phyloP scores from a whole-genome alignment of 2,888 invertebrate genomes.

The Caenorhabditis sulstoni region DNA sequence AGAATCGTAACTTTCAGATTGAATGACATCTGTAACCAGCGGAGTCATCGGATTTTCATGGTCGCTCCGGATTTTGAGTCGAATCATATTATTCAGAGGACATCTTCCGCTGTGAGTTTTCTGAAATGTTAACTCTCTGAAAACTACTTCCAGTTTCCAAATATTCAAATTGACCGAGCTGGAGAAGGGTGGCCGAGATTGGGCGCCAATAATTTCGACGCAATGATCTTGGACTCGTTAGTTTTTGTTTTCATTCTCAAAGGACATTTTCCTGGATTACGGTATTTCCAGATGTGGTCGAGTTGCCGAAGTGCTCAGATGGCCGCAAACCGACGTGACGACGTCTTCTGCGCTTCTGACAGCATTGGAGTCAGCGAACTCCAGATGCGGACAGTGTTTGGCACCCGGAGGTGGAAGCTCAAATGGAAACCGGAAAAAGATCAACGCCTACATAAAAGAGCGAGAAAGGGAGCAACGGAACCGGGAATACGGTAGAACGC shows the following conservation, averaged over 20 bases:
- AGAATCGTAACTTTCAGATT: constrained; percentile 28
- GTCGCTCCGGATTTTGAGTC: constrained; percentile 59
- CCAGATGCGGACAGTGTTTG: constrained; percentile 3
- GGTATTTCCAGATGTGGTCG: constrained; percentile 35
- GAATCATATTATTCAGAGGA: constrained; percentile 53
- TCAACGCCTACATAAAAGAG: constrained; percentile 45
- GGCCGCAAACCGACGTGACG: constrained; percentile 34
- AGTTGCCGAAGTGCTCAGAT: constrained; percentile 29
- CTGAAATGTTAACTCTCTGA: background rate
- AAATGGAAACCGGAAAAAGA: background rate
- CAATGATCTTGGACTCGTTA: constrained; percentile 56
- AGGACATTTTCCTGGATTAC: background rate
- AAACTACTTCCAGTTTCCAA: constrained; percentile 65
- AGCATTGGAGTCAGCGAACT: constrained; percentile 5
- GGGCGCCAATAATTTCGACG: constrained; percentile 48
- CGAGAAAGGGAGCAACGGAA: constrained; percentile 24
- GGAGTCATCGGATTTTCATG: constrained; percentile 39
- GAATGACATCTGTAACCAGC: constrained; percentile 15
- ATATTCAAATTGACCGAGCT: constrained; percentile 56
- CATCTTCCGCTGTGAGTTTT: constrained; percentile 36
- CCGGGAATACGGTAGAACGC: constrained; percentile 10
- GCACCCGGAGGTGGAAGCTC: background rate
- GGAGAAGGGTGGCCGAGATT: constrained; percentile 36
- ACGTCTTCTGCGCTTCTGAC: constrained; percentile 5
- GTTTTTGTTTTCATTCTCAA: background rate